Conservation (phyloP, 1,140 invertebrate species). For the Ericerus pela region DNA sequence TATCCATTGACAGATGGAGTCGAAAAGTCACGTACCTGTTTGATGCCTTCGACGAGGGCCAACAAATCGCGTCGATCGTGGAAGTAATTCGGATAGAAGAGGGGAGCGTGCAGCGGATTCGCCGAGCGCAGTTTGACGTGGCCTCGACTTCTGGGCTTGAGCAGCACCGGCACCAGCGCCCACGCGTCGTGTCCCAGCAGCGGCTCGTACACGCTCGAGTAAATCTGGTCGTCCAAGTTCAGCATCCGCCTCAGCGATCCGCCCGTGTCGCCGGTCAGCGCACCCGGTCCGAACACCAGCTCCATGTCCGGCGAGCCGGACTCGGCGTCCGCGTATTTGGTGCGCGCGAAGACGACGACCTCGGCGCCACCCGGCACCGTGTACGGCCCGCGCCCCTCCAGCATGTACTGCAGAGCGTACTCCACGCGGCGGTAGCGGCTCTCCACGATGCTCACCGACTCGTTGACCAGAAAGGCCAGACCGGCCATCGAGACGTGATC, state of each 20-base stretch:
- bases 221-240: conserved; percentile 21
- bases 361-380: conserved; percentile 33
- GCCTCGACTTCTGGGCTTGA: conserved; percentile 37
- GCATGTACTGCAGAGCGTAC: conserved; percentile 37
- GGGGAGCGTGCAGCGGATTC: conserved; percentile 43
- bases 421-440: conserved; percentile 46
- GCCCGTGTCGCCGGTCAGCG: conserved; percentile 52
- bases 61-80: conserved; percentile 21
- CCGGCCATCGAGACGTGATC: conserved; percentile 50
- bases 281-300: conserved; percentile 56
- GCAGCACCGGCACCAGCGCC: conserved; percentile 33
- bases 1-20: too few species aligned
- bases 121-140: conserved; percentile 32
- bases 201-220: conserved; percentile 20
- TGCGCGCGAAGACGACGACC: conserved; percentile 31
- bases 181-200: conserved; percentile 30
- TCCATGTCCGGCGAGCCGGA: conserved; percentile 51
- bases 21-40: conserved; percentile 26
- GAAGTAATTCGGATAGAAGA: conserved; percentile 44
- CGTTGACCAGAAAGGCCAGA: conserved; percentile 34
- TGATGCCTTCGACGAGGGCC: conserved; percentile 39
- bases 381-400: conserved; percentile 28
- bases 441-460: conserved; percentile 38
- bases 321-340: conserved; percentile 32
- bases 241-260: conserved; percentile 42